Evolutionary conservation across 2,888 invertebrate genomes (phyloP).

Genomic region (Cenopis cana): DNA sequence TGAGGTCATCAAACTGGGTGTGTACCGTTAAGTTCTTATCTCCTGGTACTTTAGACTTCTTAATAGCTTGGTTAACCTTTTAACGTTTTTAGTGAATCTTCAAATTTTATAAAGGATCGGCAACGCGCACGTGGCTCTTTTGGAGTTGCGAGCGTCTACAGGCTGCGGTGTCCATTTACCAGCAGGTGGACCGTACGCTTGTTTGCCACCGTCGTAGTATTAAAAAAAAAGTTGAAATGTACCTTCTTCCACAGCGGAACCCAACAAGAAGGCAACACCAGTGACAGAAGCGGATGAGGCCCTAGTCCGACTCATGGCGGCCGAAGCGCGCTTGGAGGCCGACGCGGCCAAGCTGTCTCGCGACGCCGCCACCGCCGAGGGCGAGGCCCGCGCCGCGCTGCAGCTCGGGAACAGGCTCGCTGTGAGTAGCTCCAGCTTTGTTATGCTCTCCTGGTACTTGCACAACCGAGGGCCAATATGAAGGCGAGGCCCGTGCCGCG

Average conservation of each 20-base stretch:
- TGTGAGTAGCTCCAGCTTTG: not conserved
- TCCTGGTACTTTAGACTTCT: not conserved
- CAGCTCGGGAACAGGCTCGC: constrained; percentile 68
- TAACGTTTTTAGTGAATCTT: too few species aligned
- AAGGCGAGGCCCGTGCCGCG: constrained; percentile 65
- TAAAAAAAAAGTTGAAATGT: too few species aligned
- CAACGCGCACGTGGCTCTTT: too few species aligned
- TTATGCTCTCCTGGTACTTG: constrained; percentile 3
- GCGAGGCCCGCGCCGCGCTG: constrained; percentile 66
- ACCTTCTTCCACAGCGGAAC: constrained; percentile 61
- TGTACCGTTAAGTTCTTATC: not conserved
- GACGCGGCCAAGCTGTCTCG: constrained; percentile 61
- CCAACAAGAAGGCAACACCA: constrained; percentile 63
- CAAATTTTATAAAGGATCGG: too few species aligned
- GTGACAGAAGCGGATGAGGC: constrained; percentile 72
- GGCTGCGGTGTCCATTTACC: too few species aligned
- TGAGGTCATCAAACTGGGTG: constrained; percentile 74
- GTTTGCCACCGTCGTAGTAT: too few species aligned
- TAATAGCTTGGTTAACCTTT: not conserved
- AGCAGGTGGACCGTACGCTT: too few species aligned
- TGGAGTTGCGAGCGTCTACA: too few species aligned
- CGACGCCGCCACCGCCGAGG: constrained; percentile 61
- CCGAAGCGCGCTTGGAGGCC: constrained; percentile 62
- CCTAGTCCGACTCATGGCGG: constrained; percentile 62
- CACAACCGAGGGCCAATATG: too few species aligned